These are phyloP conservation scores for Diplodus puntazzo DNA, from an alignment of 2,797 vertebrate genomes.

Conservation along the genomic window DNA sequence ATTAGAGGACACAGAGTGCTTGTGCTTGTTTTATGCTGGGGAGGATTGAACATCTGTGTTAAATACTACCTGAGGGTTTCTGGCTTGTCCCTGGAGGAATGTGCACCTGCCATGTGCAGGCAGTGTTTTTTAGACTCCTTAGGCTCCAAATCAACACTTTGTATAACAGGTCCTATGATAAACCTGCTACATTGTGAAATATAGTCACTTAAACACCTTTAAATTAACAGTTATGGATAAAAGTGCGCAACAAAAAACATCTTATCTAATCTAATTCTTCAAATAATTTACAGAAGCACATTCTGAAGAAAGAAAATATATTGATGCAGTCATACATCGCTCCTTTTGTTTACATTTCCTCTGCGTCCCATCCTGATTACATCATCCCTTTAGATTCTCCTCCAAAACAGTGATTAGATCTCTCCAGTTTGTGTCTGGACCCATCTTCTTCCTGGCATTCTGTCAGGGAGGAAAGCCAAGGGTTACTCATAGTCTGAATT, in stretches of 20 bases:
- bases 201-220: constrained; percentile 10
- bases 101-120: constrained; percentile 74
- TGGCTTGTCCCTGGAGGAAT: constrained; percentile 74
- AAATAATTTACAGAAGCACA: neutral
- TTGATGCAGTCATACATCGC: neutral
- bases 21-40: constrained; percentile 63
- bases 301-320: neutral
- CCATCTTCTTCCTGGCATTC: constrained; percentile 40
- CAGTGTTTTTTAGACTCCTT: constrained; percentile 33
- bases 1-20: constrained; percentile 62
- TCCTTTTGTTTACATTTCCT: constrained; percentile 44
- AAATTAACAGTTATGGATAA: constrained; percentile 7
- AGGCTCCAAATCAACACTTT: constrained; percentile 58
- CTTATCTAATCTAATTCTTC: neutral
- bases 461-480: constrained; percentile 30
- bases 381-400: constrained; percentile 50
- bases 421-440: constrained; percentile 52
- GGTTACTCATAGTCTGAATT: constrained; percentile 27
- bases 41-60: constrained; percentile 74
- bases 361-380: constrained; percentile 38
- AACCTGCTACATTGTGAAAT: constrained; percentile 19
- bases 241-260: neutral
- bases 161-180: constrained; percentile 19
- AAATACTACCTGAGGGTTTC: constrained; percentile 68
- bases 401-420: constrained; percentile 62